A percentile compares a stretch with the other conserved stretches of the same genome.
Conservation (phyloP, 2,113 vertebrate species). For the Rhea americana region DNA sequence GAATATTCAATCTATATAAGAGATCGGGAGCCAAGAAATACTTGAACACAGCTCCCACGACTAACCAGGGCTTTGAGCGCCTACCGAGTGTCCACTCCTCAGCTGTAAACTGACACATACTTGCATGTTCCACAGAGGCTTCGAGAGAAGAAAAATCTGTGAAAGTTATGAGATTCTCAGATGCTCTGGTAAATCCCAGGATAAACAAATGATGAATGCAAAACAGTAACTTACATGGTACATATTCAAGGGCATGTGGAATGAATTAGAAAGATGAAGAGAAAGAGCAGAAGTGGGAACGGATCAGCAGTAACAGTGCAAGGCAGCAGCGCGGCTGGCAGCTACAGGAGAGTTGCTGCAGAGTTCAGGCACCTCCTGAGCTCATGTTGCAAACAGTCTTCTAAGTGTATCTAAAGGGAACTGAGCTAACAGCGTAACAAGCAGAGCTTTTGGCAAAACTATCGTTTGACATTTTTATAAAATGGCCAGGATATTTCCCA, state of each 20-base stretch:
- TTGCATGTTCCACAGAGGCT: conserved; percentile 65
- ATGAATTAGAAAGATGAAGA: conserved; percentile 63
- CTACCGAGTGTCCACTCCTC: conserved; percentile 50
- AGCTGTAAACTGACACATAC: conserved; percentile 32
- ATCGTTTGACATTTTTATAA: background rate
- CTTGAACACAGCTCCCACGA: conserved; percentile 54
- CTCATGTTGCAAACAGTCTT: background rate
- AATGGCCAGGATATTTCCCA: background rate
- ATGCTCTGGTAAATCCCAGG: conserved; percentile 56
- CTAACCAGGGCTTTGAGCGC: conserved; percentile 36
- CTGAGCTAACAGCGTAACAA: background rate
- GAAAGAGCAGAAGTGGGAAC: conserved; percentile 19
- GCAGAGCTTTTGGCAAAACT: background rate
- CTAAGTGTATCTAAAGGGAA: background rate
- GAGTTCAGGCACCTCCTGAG: background rate
- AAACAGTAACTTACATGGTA: conserved; percentile 52
- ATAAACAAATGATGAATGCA: conserved; percentile 68
- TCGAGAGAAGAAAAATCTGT: conserved; percentile 65
- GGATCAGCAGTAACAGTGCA: background rate
- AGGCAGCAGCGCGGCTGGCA: background rate
- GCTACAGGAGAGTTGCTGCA: background rate
- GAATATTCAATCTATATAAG: conserved; percentile 52
- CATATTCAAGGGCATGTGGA: conserved; percentile 68
- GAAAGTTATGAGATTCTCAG: conserved; percentile 66
- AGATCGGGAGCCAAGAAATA: conserved; percentile 62